phyloP scores from a whole-genome alignment of 2,888 invertebrate genomes.

The Tetrapedia diversipes region DNA sequence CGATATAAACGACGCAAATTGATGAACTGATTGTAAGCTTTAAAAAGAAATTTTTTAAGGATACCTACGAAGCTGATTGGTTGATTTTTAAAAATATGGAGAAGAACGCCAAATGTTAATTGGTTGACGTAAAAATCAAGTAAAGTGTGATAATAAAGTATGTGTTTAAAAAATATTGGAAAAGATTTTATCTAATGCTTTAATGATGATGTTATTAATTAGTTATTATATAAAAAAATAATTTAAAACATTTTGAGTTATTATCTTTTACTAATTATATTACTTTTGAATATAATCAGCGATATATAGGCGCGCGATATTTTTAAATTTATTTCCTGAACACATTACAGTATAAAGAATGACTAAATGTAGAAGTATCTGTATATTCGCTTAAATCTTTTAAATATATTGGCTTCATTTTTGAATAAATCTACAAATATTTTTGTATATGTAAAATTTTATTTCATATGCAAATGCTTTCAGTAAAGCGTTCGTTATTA shows the following conservation, averaged over 20 bases:
- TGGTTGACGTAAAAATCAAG: not conserved
- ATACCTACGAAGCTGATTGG: not conserved
- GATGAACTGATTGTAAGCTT: not conserved
- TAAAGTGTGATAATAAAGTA: not conserved
- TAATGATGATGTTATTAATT: not conserved
- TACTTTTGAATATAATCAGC: not conserved
- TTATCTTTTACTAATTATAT: not conserved
- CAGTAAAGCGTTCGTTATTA: not conserved
- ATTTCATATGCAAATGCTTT: not conserved
- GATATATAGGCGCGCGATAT: not conserved
- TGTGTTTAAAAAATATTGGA: not conserved
- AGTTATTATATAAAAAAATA: no score
- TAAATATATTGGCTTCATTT: not conserved
- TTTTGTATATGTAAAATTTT: not conserved
- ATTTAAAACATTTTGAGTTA: no score
- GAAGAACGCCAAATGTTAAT: not conserved
- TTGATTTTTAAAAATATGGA: constrained; percentile 1
- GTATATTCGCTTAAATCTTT: not conserved
- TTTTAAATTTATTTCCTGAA: not conserved
- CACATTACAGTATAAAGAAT: no score
- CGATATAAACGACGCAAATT: no score
- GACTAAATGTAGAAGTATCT: not conserved
- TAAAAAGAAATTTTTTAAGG: not conserved
- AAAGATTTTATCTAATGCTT: no score
- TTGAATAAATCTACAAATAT: not conserved